phyloP scores from a whole-genome alignment of 2,113 vertebrate genomes.

The Ailuropoda melanoleuca region DNA sequence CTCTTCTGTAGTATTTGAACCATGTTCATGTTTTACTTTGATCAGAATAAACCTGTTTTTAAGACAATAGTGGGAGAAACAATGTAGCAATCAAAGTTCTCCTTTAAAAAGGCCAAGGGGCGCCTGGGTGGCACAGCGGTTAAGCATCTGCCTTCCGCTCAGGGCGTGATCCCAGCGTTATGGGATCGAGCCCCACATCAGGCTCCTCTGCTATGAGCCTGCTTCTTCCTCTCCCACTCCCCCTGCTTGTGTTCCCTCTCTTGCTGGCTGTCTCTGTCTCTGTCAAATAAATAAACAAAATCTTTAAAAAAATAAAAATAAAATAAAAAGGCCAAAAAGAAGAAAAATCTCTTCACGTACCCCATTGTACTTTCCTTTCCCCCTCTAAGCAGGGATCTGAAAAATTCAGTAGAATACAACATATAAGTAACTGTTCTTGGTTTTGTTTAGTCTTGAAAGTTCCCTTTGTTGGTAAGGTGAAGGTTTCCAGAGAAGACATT shows the following conservation, averaged over 20 bases:
- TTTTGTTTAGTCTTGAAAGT: conserved; percentile 78
- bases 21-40: conserved; percentile 6
- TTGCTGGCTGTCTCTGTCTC: too few relatives aligned
- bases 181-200: too few relatives aligned
- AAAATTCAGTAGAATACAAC: neutral
- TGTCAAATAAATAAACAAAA: too few relatives aligned
- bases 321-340: neutral
- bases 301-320: too few relatives aligned
- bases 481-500: conserved; percentile 70
- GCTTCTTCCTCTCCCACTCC: too few relatives aligned
- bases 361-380: neutral
- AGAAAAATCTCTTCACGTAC: neutral
- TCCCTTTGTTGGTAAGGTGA: conserved; percentile 58
- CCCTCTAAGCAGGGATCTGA: neutral
- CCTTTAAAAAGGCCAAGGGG: neutral
- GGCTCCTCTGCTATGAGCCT: too few relatives aligned
- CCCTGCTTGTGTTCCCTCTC: too few relatives aligned
- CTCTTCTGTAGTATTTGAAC: neutral
- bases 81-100: neutral
- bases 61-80: neutral
- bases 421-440: neutral
- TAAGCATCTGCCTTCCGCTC: too few relatives aligned
- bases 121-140: too few relatives aligned
- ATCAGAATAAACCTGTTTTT: neutral
- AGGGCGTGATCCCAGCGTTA: too few relatives aligned